A percentile compares a stretch with the other conserved stretches of the same genome.
Conservation (phyloP, 23 tunicate genomes). For the Ascidia mentula region DNA sequence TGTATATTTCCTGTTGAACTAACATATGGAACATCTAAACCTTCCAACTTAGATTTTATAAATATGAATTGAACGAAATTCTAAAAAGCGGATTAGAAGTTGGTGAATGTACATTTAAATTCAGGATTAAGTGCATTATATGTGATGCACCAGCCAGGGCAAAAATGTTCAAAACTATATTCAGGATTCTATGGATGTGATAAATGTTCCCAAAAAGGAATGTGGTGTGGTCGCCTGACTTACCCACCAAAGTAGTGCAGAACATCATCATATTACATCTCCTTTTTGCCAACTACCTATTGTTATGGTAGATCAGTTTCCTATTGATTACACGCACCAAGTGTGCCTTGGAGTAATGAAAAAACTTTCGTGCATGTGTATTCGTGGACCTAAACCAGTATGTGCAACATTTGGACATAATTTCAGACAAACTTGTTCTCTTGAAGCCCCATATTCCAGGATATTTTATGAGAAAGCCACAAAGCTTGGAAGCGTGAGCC, state of each 20-base stretch:
- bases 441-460: too few species aligned
- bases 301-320: too few species aligned
- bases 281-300: too few species aligned
- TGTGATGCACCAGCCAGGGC: conserved; percentile 57
- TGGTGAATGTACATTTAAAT: background rate
- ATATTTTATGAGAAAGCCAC: too few species aligned
- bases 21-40: too few species aligned
- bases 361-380: too few species aligned
- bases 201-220: conserved; percentile 27
- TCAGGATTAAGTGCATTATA: conserved; percentile 10
- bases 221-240: conserved; percentile 18
- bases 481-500: too few species aligned
- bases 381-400: too few species aligned
- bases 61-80: conserved; percentile 19
- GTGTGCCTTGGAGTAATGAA: too few species aligned
- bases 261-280: conserved; percentile 38
- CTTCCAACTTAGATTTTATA: conserved; percentile 18
- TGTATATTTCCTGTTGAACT: conserved; percentile 10
- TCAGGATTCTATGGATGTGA: conserved; percentile 50
- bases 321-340: too few species aligned
- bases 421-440: conserved; percentile 3
- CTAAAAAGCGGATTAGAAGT: conserved; percentile 3
- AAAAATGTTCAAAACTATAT: conserved; percentile 33
- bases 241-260: conserved; percentile 25
- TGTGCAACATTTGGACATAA: background rate